Base-by-base conservation (phyloP, 2,888 invertebrate genomes). In the Strigamia maritima region DNA sequence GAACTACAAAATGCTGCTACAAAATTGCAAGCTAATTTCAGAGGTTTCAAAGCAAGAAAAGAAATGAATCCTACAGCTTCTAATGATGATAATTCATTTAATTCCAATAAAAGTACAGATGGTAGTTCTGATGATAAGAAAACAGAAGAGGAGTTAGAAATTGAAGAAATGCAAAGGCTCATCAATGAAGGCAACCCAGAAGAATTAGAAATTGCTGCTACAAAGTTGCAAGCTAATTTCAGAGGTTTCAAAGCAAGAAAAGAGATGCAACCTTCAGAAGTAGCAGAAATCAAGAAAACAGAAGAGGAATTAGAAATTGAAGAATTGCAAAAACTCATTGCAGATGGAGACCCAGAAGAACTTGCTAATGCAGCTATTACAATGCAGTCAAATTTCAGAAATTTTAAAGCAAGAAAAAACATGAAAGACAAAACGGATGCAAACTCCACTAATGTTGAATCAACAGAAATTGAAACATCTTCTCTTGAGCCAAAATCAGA, bases 201-300 rank as follows among this genome's bases (percentile, higher is more conserved):
- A 26, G 77, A 77, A 35, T 28, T 77, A 19, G 2, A n/a, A 22
- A 19, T 6, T 2, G 77, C 77, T 3, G 77, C 77, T 14, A 77
- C 77, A 19, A 44, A 28, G 54, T 28, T 77, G 38, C 77, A 77
- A 60, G 19, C 77, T 19, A 77, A 54, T 77, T 77, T 77, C 54
- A 44, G 77, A 19, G 76, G 76, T 7, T 76, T 76, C 24, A 35
- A 76, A 76, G 38, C 76, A 31, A n/a, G 76, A 38, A 76, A 40
- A 76, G 40, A 76, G 6, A 26, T 75, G 10, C 3, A 1, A 2
- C 14, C 70, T 70, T 70, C 70, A 70, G 19, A 24, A 3, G 19
- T 60, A 60, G 22, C 28, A n/a, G 12, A 24, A 19, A 54, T 12
- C 16, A 12, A 38, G 10, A 38, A 38, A 38, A 38, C 54, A n/a